phyloP scores from a whole-genome alignment of 2,113 vertebrate genomes.

The Lycaon pictus region DNA sequence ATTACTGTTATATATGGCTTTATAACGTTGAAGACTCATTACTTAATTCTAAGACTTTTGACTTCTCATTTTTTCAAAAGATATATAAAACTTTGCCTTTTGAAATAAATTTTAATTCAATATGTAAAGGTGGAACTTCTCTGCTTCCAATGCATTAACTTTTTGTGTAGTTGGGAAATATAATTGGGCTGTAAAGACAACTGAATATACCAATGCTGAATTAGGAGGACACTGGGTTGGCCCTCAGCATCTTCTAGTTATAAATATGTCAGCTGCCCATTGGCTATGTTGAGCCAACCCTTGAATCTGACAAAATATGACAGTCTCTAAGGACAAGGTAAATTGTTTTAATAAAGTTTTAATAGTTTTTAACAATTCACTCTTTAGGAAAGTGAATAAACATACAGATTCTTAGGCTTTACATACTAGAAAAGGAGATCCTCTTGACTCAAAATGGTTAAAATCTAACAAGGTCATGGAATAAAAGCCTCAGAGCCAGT shows the following conservation, averaged over 20 bases:
- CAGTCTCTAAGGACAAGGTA: neutral
- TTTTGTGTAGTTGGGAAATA: neutral
- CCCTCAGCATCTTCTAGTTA: neutral
- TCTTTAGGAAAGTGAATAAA: neutral
- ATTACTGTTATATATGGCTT: constrained; percentile 84
- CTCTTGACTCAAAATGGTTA: neutral
- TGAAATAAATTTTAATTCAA: constrained; percentile 86
- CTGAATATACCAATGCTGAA: neutral
- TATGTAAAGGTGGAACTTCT: constrained; percentile 38
- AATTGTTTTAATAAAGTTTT: constrained; percentile 11
- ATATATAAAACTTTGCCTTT: constrained; percentile 81
- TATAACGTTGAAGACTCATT: constrained; percentile 82
- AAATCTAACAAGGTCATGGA: neutral
- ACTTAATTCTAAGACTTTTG: constrained; percentile 80
- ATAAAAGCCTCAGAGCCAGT: neutral
- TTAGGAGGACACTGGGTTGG: neutral
- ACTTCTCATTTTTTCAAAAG: constrained; percentile 80
- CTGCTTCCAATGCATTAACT: constrained; percentile 2
- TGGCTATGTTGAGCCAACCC: neutral
- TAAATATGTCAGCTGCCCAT: neutral
- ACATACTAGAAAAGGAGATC: neutral
- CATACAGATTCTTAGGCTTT: neutral
- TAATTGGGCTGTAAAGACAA: constrained; percentile 8
- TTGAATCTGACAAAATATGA: constrained; percentile 2
- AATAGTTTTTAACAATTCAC: neutral